A percentile compares a stretch with the other conserved stretches of the same genome.
Evolutionary conservation across 2,888 invertebrate species (phyloP).

Genomic region (Macrophya annulata): DNA sequence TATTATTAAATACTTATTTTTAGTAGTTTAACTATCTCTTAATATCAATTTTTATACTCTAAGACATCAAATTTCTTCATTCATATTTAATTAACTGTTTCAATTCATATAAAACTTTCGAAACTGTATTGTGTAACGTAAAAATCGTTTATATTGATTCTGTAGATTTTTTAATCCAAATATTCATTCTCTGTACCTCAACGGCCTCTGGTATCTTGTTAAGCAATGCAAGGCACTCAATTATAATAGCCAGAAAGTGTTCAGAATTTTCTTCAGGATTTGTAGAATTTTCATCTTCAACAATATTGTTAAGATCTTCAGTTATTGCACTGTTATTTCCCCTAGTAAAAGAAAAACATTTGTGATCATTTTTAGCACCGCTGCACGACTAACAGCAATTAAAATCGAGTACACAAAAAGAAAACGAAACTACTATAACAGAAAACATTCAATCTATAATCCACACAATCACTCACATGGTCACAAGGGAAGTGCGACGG

Average conservation of each 20-base stretch:
- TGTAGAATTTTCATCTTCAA: constrained; percentile 82
- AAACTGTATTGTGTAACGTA: not conserved
- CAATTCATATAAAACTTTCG: not conserved
- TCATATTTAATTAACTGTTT: not conserved
- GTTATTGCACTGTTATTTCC: constrained; percentile 67
- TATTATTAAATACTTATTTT: constrained; percentile 29
- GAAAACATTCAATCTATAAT: constrained; percentile 23
- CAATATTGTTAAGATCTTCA: constrained; percentile 78
- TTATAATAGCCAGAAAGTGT: constrained; percentile 89
- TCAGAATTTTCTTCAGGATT: constrained; percentile 85
- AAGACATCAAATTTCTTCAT: constrained; percentile 8
- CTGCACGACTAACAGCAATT: not conserved
- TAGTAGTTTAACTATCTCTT: not conserved
- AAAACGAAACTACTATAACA: not conserved
- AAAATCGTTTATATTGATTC: not conserved
- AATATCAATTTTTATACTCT: not conserved
- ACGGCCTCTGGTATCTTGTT: constrained; percentile 93
- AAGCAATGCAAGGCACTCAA: constrained; percentile 92
- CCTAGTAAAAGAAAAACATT: constrained; percentile 61
- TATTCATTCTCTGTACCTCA: constrained; percentile 83
- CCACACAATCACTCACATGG: constrained; percentile 53
- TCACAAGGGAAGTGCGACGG: constrained; percentile 52
- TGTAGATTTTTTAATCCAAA: not conserved
- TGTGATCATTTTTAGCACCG: too few species aligned
- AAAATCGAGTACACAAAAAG: not conserved